phyloP scores from a whole-genome alignment of 2,797 vertebrate genomes.

The Tolypeutes matacus region DNA sequence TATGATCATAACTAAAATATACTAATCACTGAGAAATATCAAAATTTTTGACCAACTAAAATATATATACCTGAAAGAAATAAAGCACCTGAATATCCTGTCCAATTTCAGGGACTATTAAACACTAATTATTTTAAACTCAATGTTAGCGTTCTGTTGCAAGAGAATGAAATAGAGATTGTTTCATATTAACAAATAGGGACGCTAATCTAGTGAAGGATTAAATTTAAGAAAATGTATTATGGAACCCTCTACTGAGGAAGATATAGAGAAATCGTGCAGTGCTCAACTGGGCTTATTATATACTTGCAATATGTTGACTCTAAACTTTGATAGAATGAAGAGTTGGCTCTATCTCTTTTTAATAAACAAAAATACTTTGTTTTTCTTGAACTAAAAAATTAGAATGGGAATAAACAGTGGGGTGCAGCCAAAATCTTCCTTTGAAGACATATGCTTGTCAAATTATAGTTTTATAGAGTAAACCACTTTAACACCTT shows the following conservation, averaged over 20 bases:
- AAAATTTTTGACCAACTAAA: neutral
- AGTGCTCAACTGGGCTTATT: neutral
- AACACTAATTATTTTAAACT: conserved; percentile 82
- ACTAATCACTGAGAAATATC: neutral
- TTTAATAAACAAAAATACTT: conserved; percentile 51
- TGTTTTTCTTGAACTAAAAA: conserved; percentile 18
- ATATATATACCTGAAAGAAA: conserved; percentile 72
- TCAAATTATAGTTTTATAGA: neutral
- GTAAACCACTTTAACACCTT: neutral
- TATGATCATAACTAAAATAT: neutral
- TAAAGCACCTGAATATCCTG: conserved; percentile 82
- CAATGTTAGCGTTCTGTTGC: conserved; percentile 81
- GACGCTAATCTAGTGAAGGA: neutral
- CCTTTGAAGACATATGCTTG: neutral
- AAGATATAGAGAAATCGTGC: conserved; percentile 9
- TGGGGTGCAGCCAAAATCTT: no score
- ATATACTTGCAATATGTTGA: conserved; percentile 33
- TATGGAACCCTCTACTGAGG: conserved; percentile 78
- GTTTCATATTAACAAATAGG: neutral
- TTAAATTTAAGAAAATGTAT: conserved; percentile 34
- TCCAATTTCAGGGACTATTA: conserved; percentile 73
- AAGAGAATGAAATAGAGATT: conserved; percentile 61
- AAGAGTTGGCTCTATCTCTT: neutral
- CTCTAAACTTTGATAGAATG: conserved; percentile 18
- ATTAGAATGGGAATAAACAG: neutral